These are phyloP conservation scores for Megaceryle alcyon DNA, from an alignment of 2,797 vertebrate species.

Conservation along the genomic window DNA sequence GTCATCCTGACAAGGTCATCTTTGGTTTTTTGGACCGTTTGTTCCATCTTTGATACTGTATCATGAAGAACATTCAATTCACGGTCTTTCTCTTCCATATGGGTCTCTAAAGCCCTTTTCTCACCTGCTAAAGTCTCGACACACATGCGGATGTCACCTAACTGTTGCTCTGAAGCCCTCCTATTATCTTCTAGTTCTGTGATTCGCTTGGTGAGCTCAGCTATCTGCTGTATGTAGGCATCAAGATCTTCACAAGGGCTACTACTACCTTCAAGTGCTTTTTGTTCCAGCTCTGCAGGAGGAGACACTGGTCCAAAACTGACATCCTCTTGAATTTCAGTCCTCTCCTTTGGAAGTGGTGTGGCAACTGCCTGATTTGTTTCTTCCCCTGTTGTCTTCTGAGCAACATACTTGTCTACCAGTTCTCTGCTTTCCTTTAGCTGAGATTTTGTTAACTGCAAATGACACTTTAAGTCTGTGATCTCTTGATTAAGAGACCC, in stretches of 20 bases:
- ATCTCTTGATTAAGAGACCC: slow-evolving; percentile 80
- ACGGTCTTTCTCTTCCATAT: slow-evolving; percentile 75
- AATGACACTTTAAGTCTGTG: slow-evolving; percentile 75
- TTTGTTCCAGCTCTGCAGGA: not conserved
- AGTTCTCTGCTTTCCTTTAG: slow-evolving; percentile 41
- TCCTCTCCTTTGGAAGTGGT: slow-evolving; percentile 33
- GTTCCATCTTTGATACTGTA: slow-evolving; percentile 59
- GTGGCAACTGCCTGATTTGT: slow-evolving; percentile 47
- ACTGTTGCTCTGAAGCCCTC: slow-evolving; percentile 53
- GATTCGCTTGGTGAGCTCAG: slow-evolving; percentile 69
- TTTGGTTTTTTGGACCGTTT: slow-evolving; percentile 71
- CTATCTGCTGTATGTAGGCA: slow-evolving; percentile 51
- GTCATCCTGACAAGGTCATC: slow-evolving; percentile 81
- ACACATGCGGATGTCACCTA: not conserved
- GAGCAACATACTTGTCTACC: not conserved
- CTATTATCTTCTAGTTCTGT: slow-evolving; percentile 66
- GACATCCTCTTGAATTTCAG: not conserved
- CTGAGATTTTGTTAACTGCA: slow-evolving; percentile 58
- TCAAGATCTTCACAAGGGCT: slow-evolving; percentile 30
- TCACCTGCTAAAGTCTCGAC: slow-evolving; percentile 65
- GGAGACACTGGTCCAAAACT: not conserved
- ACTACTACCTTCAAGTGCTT: not conserved
- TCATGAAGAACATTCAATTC: slow-evolving; percentile 72
- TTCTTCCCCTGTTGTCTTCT: slow-evolving; percentile 10
- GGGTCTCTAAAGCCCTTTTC: slow-evolving; percentile 75